Evolutionary conservation across 2,113 vertebrate genomes (phyloP), one percentile per base, ranked within the genome.

Genomic region (Aldabrachelys gigantea): DNA sequence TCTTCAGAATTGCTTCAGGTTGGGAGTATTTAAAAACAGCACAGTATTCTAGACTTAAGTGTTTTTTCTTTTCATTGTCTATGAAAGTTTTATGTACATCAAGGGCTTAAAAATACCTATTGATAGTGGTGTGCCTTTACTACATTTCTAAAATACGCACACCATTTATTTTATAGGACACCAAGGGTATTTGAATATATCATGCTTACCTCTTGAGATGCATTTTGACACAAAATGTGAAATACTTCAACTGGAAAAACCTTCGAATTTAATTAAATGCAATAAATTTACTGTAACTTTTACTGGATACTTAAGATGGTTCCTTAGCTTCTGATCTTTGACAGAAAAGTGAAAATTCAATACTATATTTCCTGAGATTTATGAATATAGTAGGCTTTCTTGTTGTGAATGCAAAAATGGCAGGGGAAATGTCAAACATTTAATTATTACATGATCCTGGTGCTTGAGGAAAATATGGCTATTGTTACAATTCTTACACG

Each of bases 401-500:
- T 35, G 53, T 47, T 27, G 2, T 44, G 14, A 14, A 24, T 25
- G 13, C 62, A 82, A 24, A 22, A 14, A 27, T 69, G 75, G 27
- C 0, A 0, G n/a, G 69, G 11, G 31, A 92, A 4, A 17, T 49
- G 35, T 25, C 91, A 50, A 5, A 87, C 25, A 50, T 47, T 47
- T 78, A 92, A 19, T 1, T 2, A 2, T 53, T 11, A 13, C 1
- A 1, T 54, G 13, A 80, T 83, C 75, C 79, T 76, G 31, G 5
- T 49, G 10, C 76, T 21, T 4, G 41, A 78, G 35, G 27, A 62
- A 62, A 78, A 78, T 47, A 27, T 16, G 41, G 25, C 44, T 10
- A 25, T 83, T 0, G 0, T 6, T 59, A 84, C 57, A 85, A 81
- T 65, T 0, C 5, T 19, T 72, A 22, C n/a, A n/a, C 62, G 1